Conservation (phyloP, 2,797 vertebrate genomes). For the Amblyraja radiata region DNA sequence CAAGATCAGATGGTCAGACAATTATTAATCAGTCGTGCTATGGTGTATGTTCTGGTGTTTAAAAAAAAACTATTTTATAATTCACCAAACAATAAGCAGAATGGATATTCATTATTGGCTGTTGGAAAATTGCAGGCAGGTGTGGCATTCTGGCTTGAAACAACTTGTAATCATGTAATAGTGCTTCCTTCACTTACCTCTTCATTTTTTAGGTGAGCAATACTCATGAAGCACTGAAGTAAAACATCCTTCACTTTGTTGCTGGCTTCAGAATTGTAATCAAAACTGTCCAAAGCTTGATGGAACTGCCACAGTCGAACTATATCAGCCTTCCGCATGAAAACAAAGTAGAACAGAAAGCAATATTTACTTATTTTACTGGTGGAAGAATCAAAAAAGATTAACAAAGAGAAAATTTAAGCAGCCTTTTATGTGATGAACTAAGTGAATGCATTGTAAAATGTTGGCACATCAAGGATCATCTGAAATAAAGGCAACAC, state of each 20-base stretch:
- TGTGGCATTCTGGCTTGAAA: background rate
- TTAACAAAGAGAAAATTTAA: background rate
- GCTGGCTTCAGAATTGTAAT: constrained; percentile 71
- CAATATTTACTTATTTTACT: background rate
- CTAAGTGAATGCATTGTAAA: background rate
- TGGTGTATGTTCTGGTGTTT: background rate
- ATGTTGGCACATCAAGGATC: background rate
- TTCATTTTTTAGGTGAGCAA: constrained; percentile 68
- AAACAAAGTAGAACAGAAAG: background rate
- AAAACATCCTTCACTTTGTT: constrained; percentile 71
- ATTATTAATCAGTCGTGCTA: background rate
- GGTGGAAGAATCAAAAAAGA: background rate
- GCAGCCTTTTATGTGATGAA: background rate
- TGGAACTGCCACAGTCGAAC: constrained; percentile 72
- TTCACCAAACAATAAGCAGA: background rate
- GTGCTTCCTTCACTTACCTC: constrained; percentile 60
- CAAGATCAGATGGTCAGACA: background rate
- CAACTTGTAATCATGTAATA: background rate
- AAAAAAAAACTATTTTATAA: background rate
- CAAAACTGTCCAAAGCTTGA: constrained; percentile 66
- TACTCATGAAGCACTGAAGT: constrained; percentile 73
- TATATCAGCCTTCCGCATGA: constrained; percentile 65
- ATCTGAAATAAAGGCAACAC: background rate
- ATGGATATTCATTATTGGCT: background rate
- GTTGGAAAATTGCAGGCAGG: background rate